These are phyloP conservation scores for Prionailurus viverrinus DNA, from an alignment of 2,113 vertebrate species.

Conservation along the genomic window DNA sequence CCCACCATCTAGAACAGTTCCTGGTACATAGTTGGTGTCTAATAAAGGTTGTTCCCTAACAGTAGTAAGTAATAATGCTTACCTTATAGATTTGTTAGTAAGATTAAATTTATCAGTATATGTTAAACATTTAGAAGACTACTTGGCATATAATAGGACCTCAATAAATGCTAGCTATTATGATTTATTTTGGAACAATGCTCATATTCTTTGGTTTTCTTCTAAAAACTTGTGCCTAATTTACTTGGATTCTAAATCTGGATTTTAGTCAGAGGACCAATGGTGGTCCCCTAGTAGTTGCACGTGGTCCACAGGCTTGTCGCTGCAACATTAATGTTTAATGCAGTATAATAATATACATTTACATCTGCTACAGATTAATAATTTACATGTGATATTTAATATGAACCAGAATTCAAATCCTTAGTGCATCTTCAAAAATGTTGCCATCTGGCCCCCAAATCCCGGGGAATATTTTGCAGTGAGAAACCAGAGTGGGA, in stretches of 20 bases:
- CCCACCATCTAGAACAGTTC: neutral
- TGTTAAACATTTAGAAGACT: neutral
- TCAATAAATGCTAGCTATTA: neutral
- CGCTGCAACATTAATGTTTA: conserved; percentile 72
- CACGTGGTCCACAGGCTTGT: neutral
- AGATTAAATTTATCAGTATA: neutral
- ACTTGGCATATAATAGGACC: neutral
- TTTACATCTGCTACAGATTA: conserved; percentile 79
- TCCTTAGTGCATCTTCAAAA: conserved; percentile 76
- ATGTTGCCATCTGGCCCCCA: conserved; percentile 72
- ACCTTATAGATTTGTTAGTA: neutral
- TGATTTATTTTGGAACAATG: conserved; percentile 11
- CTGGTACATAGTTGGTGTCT: neutral
- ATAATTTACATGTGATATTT: conserved; percentile 84
- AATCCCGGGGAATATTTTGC: conserved; percentile 14
- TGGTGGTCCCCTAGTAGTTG: neutral
- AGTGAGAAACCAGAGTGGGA: conserved; percentile 5
- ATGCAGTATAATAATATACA: conserved; percentile 69
- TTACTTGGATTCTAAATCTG: conserved; percentile 46
- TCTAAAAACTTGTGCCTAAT: neutral
- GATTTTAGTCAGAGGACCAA: neutral
- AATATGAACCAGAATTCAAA: conserved; percentile 75
- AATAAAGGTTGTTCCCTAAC: neutral
- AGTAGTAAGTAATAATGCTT: neutral
- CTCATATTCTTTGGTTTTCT: neutral